These are phyloP conservation scores for Hydriomena furcata DNA, from an alignment of 2,888 invertebrate species.

Conservation along the genomic window DNA sequence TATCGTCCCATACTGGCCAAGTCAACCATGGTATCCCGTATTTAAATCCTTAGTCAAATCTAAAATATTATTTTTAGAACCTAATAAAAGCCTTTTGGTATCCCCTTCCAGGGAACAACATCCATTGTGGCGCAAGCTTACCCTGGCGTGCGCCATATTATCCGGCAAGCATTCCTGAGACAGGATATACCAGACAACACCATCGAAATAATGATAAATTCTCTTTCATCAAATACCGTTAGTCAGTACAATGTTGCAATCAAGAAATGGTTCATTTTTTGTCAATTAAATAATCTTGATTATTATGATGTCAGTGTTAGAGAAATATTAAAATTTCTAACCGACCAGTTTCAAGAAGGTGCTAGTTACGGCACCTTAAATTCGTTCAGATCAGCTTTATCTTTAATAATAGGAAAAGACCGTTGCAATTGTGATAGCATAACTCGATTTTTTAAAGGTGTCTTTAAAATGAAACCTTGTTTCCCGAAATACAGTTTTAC, in stretches of 20 bases:
- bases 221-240: background rate
- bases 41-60: background rate
- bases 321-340: too few relatives aligned
- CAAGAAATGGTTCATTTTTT: too few relatives aligned
- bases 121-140: background rate
- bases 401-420: too few relatives aligned
- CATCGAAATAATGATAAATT: background rate
- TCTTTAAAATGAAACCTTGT: too few relatives aligned
- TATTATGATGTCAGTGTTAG: too few relatives aligned
- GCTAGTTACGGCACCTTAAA: too few relatives aligned
- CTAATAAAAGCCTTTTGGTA: background rate
- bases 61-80: background rate
- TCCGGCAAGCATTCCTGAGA: background rate
- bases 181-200: background rate
- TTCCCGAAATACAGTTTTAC: too few relatives aligned
- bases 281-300: too few relatives aligned
- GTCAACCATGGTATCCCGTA: background rate
- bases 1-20: constrained; percentile 1
- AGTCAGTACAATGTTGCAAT: background rate
- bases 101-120: background rate
- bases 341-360: too few relatives aligned
- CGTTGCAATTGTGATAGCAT: too few relatives aligned
- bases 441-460: too few relatives aligned
- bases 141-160: background rate
- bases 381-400: too few relatives aligned